Conservation (phyloP, 1,140 invertebrate species). For the Teleogryllus occipitalis region DNA sequence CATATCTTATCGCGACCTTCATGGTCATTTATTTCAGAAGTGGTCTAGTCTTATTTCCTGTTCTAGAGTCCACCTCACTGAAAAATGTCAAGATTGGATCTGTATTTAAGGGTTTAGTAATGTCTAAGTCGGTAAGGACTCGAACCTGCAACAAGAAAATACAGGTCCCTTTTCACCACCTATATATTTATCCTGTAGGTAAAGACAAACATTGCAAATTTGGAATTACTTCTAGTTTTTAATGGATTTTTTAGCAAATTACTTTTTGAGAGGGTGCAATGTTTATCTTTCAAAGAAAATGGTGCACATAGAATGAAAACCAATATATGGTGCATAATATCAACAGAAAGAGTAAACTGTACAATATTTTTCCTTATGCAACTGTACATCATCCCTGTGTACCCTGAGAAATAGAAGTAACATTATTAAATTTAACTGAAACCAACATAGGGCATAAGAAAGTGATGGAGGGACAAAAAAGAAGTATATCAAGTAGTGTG, state of each 20-base stretch:
- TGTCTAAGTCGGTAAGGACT: constrained; percentile 47
- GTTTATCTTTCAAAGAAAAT: not conserved
- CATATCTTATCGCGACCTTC: not conserved
- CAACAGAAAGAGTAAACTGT: not conserved
- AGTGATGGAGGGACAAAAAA: too few relatives aligned
- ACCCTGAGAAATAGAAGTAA: too few relatives aligned
- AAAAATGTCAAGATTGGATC: not conserved
- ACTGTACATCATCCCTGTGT: too few relatives aligned
- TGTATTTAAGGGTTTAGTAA: constrained; percentile 33
- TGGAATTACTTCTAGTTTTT: not conserved
- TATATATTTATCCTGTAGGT: not conserved
- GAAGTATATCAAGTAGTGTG: too few relatives aligned
- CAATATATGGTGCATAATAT: not conserved
- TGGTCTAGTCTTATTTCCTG: not conserved
- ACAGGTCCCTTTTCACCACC: constrained; percentile 11
- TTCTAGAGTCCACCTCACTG: not conserved
- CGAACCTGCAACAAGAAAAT: constrained; percentile 44
- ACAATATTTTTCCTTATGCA: too few relatives aligned
- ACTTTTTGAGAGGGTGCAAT: not conserved
- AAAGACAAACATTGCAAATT: constrained; percentile 6
- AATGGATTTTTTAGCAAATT: not conserved
- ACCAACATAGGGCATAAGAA: too few relatives aligned
- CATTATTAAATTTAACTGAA: too few relatives aligned
- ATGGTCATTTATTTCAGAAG: not conserved
- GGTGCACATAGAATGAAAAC: not conserved